phyloP scores from a whole-genome alignment of 2,113 vertebrate species.

The Vimba vimba region DNA sequence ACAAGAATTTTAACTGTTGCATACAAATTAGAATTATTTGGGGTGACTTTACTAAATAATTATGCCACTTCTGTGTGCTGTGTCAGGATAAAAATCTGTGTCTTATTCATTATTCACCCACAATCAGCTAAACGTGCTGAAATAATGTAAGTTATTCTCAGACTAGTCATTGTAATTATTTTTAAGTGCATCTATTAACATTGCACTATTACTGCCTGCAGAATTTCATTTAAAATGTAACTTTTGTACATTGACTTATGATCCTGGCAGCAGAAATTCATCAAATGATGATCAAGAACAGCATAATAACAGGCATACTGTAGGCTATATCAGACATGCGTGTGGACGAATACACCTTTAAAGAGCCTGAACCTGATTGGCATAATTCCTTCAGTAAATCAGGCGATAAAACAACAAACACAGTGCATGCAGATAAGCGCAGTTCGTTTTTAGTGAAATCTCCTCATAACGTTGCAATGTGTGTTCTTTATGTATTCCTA shows the following conservation, averaged over 20 bases:
- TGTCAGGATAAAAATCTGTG: not conserved
- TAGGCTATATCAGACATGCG: not conserved
- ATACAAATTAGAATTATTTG: not conserved
- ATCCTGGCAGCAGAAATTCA: not conserved
- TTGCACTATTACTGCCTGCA: not conserved
- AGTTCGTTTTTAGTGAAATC: not conserved
- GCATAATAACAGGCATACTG: not conserved
- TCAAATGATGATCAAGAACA: not conserved
- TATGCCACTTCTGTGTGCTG: not conserved
- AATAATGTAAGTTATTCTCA: not conserved
- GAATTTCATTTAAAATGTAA: not conserved
- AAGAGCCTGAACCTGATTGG: not conserved
- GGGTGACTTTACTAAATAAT: not conserved
- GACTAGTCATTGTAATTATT: too few relatives aligned
- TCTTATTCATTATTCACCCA: not conserved
- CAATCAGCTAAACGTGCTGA: not conserved
- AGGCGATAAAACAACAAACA: not conserved
- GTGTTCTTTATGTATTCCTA: not conserved
- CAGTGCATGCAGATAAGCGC: not conserved
- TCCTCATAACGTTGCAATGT: not conserved
- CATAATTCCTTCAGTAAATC: not conserved
- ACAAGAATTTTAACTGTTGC: not conserved
- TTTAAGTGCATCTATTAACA: not conserved
- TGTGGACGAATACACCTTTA: not conserved
- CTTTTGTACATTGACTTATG: not conserved